Base-by-base conservation (phyloP, 2,113 vertebrate species). In the Rhinichthys klamathensis region DNA sequence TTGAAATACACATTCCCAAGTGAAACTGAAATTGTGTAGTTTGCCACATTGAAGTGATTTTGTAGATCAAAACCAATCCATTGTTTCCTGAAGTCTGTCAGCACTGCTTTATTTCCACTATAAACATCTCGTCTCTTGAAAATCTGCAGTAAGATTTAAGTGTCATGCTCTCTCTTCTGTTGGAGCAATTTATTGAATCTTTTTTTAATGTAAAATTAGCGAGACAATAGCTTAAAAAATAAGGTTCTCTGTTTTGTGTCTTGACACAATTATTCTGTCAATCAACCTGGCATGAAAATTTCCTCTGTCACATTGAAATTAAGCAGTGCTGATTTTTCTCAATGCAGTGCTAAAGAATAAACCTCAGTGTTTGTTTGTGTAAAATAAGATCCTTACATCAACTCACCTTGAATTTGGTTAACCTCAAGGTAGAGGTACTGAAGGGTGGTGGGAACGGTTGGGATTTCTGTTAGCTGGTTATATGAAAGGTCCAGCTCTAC, bases 401-500 rank as follows among this genome's bases (percentile, higher is more conserved):
- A 35, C 90, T 93, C 85, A 95, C 94, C 94, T 90, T 91, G 84
- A 89, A 95, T 95, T 44, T 91, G 25, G 87, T 95, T 95, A 84
- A 94, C 94, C 83, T 95, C 93, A 84, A 96, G 90, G 88, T 95
- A 95, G 32, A 95, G 93, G 84, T 95, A 92, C 89, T 92, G 93
- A 76, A 96, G 92, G 1, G 90, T 93, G 82, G 65, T 90, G 44
- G 94, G 92, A 23, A 95, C 93, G 0, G 87, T 78, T 46, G 95
- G 94, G 73, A 92, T 91, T 56, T 84, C 82, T 2, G 77, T 92
- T 10, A 95, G 92, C 83, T 91, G 91, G 89, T 95, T 96, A 77
- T 94, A 93, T n/a, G 94, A 94, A 44, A 95, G 92, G 79, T 95
- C 95, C 83, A 95, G 89, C 90, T 96, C 94, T 84, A 95, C 89